phyloP scores from a whole-genome alignment of 2,113 vertebrate genomes.

The Lamprologus sp. region DNA sequence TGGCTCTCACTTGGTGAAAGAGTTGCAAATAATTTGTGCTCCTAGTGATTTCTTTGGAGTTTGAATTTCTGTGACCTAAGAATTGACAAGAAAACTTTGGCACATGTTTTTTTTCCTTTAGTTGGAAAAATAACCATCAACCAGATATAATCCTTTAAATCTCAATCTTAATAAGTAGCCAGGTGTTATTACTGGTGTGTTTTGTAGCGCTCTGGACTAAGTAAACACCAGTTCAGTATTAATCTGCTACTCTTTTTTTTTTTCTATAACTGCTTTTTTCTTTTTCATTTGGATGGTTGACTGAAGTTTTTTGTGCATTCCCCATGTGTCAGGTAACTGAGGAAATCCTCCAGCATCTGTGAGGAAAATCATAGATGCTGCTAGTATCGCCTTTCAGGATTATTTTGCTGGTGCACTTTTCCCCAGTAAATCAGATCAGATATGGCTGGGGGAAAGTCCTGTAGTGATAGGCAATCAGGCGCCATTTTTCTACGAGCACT shows the following conservation, averaged over 20 bases:
- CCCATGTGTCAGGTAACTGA: not conserved
- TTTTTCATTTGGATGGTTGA: not conserved
- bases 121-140: not conserved
- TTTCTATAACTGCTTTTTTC: not conserved
- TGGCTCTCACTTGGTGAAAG: not conserved
- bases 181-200: not conserved
- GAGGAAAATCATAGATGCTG: not conserved
- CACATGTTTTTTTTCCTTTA: not conserved
- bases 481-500: not conserved
- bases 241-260: not conserved
- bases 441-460: not conserved
- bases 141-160: not conserved
- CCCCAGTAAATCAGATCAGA: not conserved
- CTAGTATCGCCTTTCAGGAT: not conserved
- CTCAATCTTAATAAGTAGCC: not conserved
- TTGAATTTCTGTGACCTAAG: not conserved
- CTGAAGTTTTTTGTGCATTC: not conserved
- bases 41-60: not conserved
- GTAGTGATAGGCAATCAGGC: not conserved
- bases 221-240: not conserved
- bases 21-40: not conserved
- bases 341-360: not conserved
- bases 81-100: not conserved
- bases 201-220: not conserved
- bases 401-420: not conserved